Percentiles rank a stretch among this genome's conserved stretches.
Conservation (phyloP, 2,888 invertebrate species). For the Drosophila imparisetae region DNA sequence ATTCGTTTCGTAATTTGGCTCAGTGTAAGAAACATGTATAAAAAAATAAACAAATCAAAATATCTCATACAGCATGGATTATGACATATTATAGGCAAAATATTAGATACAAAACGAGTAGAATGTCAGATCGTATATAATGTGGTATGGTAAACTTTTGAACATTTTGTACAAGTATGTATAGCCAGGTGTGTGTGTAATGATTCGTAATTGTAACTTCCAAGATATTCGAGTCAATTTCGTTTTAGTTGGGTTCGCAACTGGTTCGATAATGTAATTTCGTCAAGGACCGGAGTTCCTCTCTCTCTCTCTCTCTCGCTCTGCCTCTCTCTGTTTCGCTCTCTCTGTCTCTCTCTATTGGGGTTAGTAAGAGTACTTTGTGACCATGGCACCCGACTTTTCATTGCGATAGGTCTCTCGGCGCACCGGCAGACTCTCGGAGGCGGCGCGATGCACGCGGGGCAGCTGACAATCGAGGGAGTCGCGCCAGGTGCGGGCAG, state of each 20-base stretch:
- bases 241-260: constrained; percentile 27
- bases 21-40: background rate
- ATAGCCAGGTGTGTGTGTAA: constrained; percentile 27
- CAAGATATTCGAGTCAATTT: constrained; percentile 24
- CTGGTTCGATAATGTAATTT: constrained; percentile 27
- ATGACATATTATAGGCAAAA: constrained; percentile 33
- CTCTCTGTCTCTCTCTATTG: background rate
- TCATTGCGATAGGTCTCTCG: constrained; percentile 79
- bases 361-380: constrained; percentile 76
- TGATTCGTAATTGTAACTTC: constrained; percentile 19
- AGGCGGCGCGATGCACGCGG: constrained; percentile 86
- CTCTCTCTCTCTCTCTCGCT: background rate
- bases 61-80: constrained; percentile 20
- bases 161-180: constrained; percentile 26
- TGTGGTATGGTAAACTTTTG: constrained; percentile 18
- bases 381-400: constrained; percentile 81
- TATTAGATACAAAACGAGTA: constrained; percentile 52
- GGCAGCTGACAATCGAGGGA: constrained; percentile 89
- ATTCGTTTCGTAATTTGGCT: constrained; percentile 28
- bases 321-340: background rate
- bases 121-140: constrained; percentile 34
- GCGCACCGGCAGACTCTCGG: constrained; percentile 74
- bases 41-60: constrained; percentile 5
- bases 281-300: constrained; percentile 5
- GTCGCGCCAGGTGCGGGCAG: constrained; percentile 87